These are phyloP conservation scores for Tetrax tetrax DNA, from an alignment of 2,113 vertebrate genomes.

Conservation along the genomic window DNA sequence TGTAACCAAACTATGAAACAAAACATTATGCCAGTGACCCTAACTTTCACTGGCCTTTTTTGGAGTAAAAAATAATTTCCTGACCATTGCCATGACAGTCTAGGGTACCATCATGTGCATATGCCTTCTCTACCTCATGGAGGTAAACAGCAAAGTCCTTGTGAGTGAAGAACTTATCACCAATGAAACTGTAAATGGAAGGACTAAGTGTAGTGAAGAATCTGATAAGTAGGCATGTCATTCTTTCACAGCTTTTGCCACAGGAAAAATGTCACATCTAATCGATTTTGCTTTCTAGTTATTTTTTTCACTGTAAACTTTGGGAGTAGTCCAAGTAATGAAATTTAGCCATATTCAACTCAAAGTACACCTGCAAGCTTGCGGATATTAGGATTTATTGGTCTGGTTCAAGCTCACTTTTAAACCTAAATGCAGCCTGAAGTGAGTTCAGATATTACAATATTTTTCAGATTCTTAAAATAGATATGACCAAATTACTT, in stretches of 20 bases:
- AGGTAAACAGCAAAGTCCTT: neutral
- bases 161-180: neutral
- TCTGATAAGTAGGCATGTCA: neutral
- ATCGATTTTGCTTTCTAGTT: neutral
- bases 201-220: neutral
- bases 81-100: neutral
- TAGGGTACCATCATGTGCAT: accelerated
- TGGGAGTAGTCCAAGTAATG: neutral
- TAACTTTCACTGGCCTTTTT: neutral
- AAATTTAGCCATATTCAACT: neutral
- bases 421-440: neutral
- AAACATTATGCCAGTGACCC: neutral
- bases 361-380: neutral
- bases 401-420: neutral
- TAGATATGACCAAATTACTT: neutral
- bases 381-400: neutral
- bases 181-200: neutral
- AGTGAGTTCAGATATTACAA: neutral
- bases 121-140: neutral
- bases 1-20: neutral
- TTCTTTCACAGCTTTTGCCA: neutral
- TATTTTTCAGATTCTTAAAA: neutral
- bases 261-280: neutral
- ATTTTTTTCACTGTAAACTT: neutral
- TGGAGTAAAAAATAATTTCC: neutral